phyloP scores from a whole-genome alignment of 2,888 invertebrate genomes.

The Isotomurus palustris region DNA sequence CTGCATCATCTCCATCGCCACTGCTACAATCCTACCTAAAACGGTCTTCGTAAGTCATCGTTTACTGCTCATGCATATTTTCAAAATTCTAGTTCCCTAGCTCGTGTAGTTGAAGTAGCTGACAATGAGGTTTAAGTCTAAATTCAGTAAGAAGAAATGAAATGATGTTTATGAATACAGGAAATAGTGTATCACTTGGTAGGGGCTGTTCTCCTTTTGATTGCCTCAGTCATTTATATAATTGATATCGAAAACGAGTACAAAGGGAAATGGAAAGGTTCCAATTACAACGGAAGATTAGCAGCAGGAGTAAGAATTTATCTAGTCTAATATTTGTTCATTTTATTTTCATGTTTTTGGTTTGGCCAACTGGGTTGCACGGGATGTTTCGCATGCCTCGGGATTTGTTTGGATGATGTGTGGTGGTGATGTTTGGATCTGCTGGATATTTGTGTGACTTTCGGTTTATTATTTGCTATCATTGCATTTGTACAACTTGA shows the following conservation, averaged over 20 bases:
- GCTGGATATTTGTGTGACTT: background rate
- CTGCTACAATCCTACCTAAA: slow-evolving; percentile 77
- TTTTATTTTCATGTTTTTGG: slow-evolving; percentile 22
- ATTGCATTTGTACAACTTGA: no score
- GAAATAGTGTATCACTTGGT: slow-evolving; percentile 76
- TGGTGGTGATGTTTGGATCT: slow-evolving; percentile 12
- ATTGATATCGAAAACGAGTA: slow-evolving; percentile 58
- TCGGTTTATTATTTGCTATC: no score
- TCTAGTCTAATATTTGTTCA: slow-evolving; percentile 17
- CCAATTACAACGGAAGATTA: slow-evolving; percentile 61
- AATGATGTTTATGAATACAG: slow-evolving; percentile 54
- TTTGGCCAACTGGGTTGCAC: no score
- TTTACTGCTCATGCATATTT: no score
- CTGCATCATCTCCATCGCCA: slow-evolving; percentile 71
- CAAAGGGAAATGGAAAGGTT: slow-evolving; percentile 41
- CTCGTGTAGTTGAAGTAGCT: background rate
- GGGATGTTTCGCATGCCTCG: no score
- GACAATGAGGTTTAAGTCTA: background rate
- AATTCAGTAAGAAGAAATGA: background rate
- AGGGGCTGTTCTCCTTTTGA: slow-evolving; percentile 67
- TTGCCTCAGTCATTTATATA: slow-evolving; percentile 65
- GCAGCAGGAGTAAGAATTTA: slow-evolving; percentile 64
- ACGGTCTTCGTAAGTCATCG: slow-evolving; percentile 66
- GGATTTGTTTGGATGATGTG: slow-evolving; percentile 7
- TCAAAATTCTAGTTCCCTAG: no score